Percentiles rank a stretch among this genome's conserved stretches.
These are phyloP conservation scores for Leucania comma DNA, from an alignment of 2,888 invertebrate genomes.

Conservation along the genomic window DNA sequence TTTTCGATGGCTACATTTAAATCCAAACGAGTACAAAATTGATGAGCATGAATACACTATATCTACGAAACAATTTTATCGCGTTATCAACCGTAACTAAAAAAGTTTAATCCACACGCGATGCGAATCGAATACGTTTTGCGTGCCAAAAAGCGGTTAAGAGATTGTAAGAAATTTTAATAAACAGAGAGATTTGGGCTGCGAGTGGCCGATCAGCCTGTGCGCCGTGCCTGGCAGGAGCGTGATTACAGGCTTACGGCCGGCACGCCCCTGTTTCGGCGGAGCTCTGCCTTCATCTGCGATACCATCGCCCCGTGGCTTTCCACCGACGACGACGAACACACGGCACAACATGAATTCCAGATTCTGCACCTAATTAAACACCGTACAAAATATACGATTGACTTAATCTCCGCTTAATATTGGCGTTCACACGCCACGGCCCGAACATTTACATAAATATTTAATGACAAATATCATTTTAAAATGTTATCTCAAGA, in stretches of 20 bases:
- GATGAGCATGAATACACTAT: conserved; percentile 70
- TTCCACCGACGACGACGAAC: conserved; percentile 72
- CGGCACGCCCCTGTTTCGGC: conserved; percentile 82
- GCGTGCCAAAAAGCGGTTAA: conserved; percentile 87
- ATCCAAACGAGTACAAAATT: conserved; percentile 72
- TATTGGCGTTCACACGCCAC: conserved; percentile 79
- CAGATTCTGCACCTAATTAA: conserved; percentile 85
- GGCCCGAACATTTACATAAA: conserved; percentile 72
- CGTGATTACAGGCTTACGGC: conserved; percentile 78
- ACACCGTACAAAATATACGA: conserved; percentile 69
- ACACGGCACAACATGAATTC: conserved; percentile 74
- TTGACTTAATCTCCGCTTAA: conserved; percentile 70
- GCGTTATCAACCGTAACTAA: conserved; percentile 79
- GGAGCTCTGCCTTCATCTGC: conserved; percentile 74
- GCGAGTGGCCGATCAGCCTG: conserved; percentile 59
- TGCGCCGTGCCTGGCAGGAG: conserved; percentile 75
- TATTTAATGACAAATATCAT: conserved; percentile 82
- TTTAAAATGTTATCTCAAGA: conserved; percentile 81
- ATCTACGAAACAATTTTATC: conserved; percentile 72
- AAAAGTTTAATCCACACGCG: conserved; percentile 85
- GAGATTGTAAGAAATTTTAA: conserved; percentile 81
- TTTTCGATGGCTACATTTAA: conserved; percentile 69
- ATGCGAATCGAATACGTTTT: conserved; percentile 79
- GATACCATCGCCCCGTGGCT: conserved; percentile 80
- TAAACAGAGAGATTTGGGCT: conserved; percentile 82